Conservation (phyloP, 2,888 invertebrate species). For the Buathra laborator region DNA sequence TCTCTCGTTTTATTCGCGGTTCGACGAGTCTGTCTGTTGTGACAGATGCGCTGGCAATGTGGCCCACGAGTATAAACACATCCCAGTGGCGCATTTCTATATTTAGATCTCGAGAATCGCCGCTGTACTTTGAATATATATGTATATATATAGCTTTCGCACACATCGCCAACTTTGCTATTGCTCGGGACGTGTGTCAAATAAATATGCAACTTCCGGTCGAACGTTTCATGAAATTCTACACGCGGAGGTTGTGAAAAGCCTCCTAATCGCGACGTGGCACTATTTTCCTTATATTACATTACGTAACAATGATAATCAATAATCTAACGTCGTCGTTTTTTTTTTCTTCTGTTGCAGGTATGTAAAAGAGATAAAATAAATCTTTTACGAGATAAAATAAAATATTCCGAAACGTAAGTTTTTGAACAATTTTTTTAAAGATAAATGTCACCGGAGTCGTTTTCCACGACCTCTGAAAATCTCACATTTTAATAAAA, state of each 20-base stretch:
- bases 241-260: not conserved
- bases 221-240: conserved; percentile 47
- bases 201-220: conserved; percentile 76
- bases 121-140: conserved; percentile 18
- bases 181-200: conserved; percentile 65
- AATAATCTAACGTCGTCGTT: conserved; percentile 27
- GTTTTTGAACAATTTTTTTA: not conserved
- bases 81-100: conserved; percentile 40
- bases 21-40: conserved; percentile 69
- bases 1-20: conserved; percentile 42
- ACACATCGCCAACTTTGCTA: conserved; percentile 21
- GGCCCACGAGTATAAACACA: conserved; percentile 50
- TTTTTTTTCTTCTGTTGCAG: conserved; percentile 74
- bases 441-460: not conserved
- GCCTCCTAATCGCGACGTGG: not conserved
- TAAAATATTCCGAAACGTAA: not conserved
- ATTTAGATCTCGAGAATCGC: conserved; percentile 56
- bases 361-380: conserved; percentile 69
- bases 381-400: not conserved
- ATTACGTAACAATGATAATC: not conserved
- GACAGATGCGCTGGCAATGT: conserved; percentile 72
- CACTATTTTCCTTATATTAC: not conserved
- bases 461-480: not conserved
- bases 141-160: not conserved
- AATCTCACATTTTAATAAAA: too few relatives aligned